phyloP scores from a whole-genome alignment of 2,888 invertebrate species.

The Dendrolimus houi region DNA sequence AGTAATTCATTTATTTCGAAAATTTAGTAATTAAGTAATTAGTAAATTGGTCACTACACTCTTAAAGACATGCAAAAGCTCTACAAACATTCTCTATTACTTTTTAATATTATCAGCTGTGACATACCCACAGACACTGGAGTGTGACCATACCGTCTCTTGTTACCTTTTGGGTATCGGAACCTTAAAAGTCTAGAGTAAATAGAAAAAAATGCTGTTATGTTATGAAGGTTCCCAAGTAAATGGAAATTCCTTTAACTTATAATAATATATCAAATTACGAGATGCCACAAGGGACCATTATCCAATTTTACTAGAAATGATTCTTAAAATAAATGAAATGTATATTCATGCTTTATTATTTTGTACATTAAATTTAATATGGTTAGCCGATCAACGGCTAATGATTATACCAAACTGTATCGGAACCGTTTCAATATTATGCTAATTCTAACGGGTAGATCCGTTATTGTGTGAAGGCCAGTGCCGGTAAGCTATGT shows the following conservation, averaged over 20 bases:
- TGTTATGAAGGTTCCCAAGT: not conserved
- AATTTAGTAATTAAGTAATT: no score
- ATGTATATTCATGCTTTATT: not conserved
- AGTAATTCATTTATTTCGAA: no score
- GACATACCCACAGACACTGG: no score
- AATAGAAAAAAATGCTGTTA: no score
- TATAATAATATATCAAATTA: not conserved
- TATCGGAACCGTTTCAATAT: conserved; percentile 54
- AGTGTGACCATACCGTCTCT: no score
- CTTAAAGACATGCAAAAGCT: no score
- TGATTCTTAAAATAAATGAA: not conserved
- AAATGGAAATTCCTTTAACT: not conserved
- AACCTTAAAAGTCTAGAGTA: no score
- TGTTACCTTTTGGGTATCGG: no score
- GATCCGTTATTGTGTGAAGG: conserved; percentile 38
- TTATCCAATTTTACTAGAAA: not conserved
- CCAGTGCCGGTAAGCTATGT: conserved; percentile 37
- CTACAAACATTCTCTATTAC: no score
- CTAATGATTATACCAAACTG: conserved; percentile 53
- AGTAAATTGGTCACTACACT: no score
- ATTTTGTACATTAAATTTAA: conserved; percentile 28
- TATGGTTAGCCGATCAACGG: conserved; percentile 55
- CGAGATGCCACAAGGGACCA: not conserved
- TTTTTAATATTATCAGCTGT: no score
- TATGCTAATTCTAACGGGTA: conserved; percentile 59